Base-by-base conservation (phyloP, 2,888 invertebrate genomes). In the Tuberolachnus salignus region DNA sequence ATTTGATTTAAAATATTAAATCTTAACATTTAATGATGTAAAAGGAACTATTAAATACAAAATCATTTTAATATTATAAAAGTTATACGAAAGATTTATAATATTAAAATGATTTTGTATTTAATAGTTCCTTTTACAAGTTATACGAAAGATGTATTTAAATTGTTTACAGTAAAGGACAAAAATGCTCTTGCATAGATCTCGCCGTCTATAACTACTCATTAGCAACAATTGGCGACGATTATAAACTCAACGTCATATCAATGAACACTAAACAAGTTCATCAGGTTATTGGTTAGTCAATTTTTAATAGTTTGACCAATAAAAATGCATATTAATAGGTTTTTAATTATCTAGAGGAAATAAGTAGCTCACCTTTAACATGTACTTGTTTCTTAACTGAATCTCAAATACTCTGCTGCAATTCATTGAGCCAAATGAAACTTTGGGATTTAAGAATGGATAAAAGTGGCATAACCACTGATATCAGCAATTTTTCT, bases 351-450 rank as follows among this genome's bases (percentile, higher is more conserved):
- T 53, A n/a, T 75, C 4, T 49, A 80, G 80, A 74, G 23, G 61
- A 55, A 14, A 42, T 75, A 23, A 67, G 74, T 55, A 75, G 80
- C 16, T 91, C 94, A 0, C 85, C 95, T 66, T 90, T 92, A 83
- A 78, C 75, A 6, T 91, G 92, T 78, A 89, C 94, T 0, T 89
- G 90, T 82, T 95, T 92, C 85, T 87, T 94, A 23, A 92, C 91
- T 82, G 90, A 90, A 83, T 88, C 88, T 83, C 90, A 94, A 88
- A 88, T 94, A 34, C 88, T 95, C 63, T 93, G 94, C 0, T 93
- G 94, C 21, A 96, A 95, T 85, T 87, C 92, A n/a, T 87, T 94
- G 84, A 96, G 96, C 0, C 92, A 94, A 83, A 91, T 97, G 88
- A 95, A 95, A 85, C 90, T 95, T 80, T 95, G 94, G 91, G 97